Conservation (phyloP, 2,888 invertebrate genomes). For the Campoplex nolae region DNA sequence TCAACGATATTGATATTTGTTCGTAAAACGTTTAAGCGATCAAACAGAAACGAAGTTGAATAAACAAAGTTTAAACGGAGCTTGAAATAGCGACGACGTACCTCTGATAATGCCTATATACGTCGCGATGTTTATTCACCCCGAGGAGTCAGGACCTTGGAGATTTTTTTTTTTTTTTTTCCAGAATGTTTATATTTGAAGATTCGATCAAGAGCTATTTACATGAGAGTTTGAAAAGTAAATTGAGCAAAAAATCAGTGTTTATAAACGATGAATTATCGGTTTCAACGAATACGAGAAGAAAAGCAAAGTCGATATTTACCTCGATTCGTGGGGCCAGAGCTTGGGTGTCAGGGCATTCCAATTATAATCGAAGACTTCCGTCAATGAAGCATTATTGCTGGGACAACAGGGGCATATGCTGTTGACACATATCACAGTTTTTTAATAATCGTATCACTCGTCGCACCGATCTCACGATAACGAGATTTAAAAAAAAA, state of each 20-base stretch:
- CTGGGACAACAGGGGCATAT: constrained; percentile 7
- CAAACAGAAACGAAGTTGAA: no score
- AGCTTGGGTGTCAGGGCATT: constrained; percentile 64
- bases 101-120: constrained; percentile 71
- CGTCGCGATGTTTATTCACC: constrained; percentile 69
- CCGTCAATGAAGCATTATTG: constrained; percentile 48
- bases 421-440: constrained; percentile 60
- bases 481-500: not conserved
- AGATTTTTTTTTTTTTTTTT: not conserved
- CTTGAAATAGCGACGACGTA: constrained; percentile 69
- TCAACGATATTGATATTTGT: no score
- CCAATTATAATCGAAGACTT: constrained; percentile 63
- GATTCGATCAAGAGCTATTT: not conserved
- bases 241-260: not conserved
- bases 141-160: not conserved
- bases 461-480: constrained; percentile 48
- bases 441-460: constrained; percentile 51
- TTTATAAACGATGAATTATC: not conserved
- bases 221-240: not conserved
- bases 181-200: not conserved
- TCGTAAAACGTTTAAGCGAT: no score
- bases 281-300: not conserved
- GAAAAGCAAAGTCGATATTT: constrained; percentile 19
- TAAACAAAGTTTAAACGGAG: not conserved
- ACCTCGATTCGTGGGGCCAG: constrained; percentile 52